Conservation (phyloP, 2,888 invertebrate genomes). For the Polydrusus tereticollis region DNA sequence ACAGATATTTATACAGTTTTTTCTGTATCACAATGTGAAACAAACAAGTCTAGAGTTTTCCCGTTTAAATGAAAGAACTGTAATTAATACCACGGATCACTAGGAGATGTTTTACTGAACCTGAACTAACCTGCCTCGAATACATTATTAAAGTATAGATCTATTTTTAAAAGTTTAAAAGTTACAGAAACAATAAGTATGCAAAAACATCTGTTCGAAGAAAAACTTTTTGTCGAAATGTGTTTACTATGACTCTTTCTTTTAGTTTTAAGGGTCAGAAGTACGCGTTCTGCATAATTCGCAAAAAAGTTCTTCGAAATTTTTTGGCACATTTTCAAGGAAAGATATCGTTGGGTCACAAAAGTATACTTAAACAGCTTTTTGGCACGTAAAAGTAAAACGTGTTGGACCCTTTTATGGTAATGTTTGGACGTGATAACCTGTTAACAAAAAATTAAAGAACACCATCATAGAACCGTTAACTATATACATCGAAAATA, state of each 20-base stretch:
- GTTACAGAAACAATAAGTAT: background rate
- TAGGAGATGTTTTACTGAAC: too few relatives aligned
- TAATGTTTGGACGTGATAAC: background rate
- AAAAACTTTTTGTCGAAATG: background rate
- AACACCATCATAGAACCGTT: too few relatives aligned
- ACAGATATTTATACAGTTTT: too few relatives aligned
- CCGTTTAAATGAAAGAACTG: too few relatives aligned
- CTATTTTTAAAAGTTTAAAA: background rate
- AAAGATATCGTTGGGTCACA: background rate
- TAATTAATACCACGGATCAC: too few relatives aligned
- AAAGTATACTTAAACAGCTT: constrained; percentile 1
- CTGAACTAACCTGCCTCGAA: too few relatives aligned
- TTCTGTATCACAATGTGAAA: too few relatives aligned
- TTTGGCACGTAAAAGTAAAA: background rate
- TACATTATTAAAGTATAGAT: too few relatives aligned
- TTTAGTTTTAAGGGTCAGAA: background rate
- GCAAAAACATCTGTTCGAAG: background rate
- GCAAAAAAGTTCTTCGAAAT: background rate
- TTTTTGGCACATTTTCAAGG: background rate
- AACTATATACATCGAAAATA: too few relatives aligned
- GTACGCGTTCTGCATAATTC: background rate
- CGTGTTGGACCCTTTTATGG: constrained; percentile 2
- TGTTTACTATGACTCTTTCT: background rate
- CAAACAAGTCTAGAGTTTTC: too few relatives aligned
- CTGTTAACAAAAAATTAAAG: too few relatives aligned